These are phyloP conservation scores for Anodontia alba DNA, from an alignment of 2,888 invertebrate species.

Conservation along the genomic window DNA sequence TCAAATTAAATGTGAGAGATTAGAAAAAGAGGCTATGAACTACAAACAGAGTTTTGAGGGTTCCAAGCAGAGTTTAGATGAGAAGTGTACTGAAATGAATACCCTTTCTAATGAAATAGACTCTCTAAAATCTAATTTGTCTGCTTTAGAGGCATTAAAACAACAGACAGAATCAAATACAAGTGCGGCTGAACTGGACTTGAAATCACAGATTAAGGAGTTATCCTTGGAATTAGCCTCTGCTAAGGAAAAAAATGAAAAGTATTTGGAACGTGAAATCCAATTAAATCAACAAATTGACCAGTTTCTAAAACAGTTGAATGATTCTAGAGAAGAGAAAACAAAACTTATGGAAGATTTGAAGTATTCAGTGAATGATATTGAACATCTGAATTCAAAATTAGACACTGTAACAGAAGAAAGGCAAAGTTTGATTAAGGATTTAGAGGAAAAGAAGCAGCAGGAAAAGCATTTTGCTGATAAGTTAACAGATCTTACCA, in stretches of 20 bases:
- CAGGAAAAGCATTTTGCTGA: not conserved
- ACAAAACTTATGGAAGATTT: slow-evolving; percentile 15
- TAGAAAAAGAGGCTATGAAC: not conserved
- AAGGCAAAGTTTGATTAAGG: not conserved
- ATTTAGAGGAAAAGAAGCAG: not conserved
- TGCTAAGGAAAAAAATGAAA: not conserved
- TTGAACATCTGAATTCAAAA: slow-evolving; percentile 27
- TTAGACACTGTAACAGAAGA: not conserved
- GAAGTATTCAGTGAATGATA: slow-evolving; percentile 23
- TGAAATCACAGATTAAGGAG: not conserved
- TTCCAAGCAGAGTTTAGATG: slow-evolving; percentile 35
- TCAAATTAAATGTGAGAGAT: slow-evolving; percentile 16
- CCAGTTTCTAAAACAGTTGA: not conserved
- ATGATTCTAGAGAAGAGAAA: slow-evolving; percentile 13
- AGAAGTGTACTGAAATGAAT: slow-evolving; percentile 44
- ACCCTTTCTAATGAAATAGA: slow-evolving; percentile 45
- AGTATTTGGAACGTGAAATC: not conserved
- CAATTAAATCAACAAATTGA: slow-evolving; percentile 4
- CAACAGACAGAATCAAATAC: slow-evolving; percentile 6
- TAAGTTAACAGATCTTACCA: not conserved
- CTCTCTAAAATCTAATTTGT: slow-evolving; percentile 30
- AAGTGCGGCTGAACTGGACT: not conserved
- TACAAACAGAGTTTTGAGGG: not conserved
- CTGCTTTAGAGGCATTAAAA: slow-evolving; percentile 28
- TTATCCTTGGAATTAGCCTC: not conserved